Conservation (phyloP, 1,140 invertebrate genomes). For the Drosophila mayri region DNA sequence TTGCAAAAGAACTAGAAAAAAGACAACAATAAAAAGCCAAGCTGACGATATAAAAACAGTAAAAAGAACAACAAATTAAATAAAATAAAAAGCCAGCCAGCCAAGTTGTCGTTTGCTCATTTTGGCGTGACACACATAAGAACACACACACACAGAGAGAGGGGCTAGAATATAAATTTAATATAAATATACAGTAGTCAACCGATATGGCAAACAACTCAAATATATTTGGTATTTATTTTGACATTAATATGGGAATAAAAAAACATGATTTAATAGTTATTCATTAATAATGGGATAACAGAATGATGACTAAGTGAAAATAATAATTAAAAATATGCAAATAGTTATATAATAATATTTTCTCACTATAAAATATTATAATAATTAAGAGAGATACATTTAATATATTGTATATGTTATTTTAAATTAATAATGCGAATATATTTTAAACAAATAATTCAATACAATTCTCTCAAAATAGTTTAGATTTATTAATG, state of each 20-base stretch:
- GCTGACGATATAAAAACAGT: conserved; percentile 14
- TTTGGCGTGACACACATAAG: conserved; percentile 58
- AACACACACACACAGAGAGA: conserved; percentile 5
- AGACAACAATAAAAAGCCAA: conserved; percentile 29
- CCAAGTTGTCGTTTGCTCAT: conserved; percentile 59
- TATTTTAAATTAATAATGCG: neutral
- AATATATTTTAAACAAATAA: neutral
- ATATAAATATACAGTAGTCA: conserved; percentile 5
- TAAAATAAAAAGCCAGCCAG: conserved; percentile 48
- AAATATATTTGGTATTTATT: neutral
- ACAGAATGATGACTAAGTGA: neutral
- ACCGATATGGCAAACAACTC: neutral
- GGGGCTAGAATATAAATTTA: conserved; percentile 11
- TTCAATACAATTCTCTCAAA: too few relatives aligned
- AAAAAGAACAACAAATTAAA: conserved; percentile 23
- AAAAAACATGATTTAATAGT: neutral
- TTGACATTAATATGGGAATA: neutral
- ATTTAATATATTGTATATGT: too few relatives aligned
- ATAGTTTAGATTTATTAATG: neutral
- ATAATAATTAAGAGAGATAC: too few relatives aligned
- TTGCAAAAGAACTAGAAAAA: conserved; percentile 35
- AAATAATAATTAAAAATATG: neutral
- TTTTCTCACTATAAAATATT: neutral
- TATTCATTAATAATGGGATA: neutral
- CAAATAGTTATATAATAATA: neutral